Base-by-base conservation (phyloP, 2,888 invertebrate genomes). In the Uropetala carovei region DNA sequence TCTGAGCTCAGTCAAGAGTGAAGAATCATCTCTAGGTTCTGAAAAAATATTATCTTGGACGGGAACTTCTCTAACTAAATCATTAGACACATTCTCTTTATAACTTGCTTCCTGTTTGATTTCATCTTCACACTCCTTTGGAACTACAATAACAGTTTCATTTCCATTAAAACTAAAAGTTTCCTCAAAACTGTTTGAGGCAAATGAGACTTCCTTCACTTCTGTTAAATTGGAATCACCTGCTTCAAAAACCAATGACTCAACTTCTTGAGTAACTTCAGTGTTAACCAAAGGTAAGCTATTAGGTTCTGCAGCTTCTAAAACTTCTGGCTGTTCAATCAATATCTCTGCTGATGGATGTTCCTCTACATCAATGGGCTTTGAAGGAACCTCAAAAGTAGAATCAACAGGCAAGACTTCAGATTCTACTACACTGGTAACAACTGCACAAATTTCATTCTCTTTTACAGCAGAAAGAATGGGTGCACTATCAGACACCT, bases 1-100 rank as follows among this genome's bases (percentile, higher is more conserved):
- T n/a, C 64, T 89, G 2, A 89, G 89, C 64, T 89, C 64, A 43
- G 18, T 89, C n/a, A 89, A 16, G 10, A 64, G 64, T 43, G 64
- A 68, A 3, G 30, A 43, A 43, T 64, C 64, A 27, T 89, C 89
- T 64, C 64, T 64, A 57, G 7, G n/a, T n/a, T 13, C 14, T 13
- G 64, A 43, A 16, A 68, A 30, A 89, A n/a, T 27, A 89, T 89
- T n/a, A 11, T 89, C 18, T 30, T 27, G 89, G 89, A 89, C 56
- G 64, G 89, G 60, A 56, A 43, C 43, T 89, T 89, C 64, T 59
- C 60, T 60, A 16, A 16, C 60, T n/a, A 64, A n/a, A 30, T 16
- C 9, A 64, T 60, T 11, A 30, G 43, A 13, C 18, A n/a, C n/a
- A 14, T 18, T 64, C 27, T n/a, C 68, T n/a, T 56, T 43, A 64